Evolutionary conservation across 1,140 invertebrate species (phyloP).

Genomic region (Archivesica marissinica): DNA sequence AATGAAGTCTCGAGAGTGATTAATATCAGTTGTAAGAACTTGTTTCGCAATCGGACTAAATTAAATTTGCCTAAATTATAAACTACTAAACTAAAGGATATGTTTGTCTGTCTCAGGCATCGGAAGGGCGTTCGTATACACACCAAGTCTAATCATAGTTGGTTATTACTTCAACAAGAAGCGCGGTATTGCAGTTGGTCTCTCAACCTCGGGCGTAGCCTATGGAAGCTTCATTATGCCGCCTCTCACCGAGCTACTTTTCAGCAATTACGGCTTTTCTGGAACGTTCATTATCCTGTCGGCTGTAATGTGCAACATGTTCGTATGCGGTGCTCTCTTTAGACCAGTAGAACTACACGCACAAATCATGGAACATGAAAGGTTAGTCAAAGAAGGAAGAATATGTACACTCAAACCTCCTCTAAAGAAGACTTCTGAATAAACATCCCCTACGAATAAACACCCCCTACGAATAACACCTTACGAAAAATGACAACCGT

Average conservation of each 20-base stretch:
- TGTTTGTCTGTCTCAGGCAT: slow-evolving; percentile 71
- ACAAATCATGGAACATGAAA: not conserved
- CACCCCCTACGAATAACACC: too few relatives aligned
- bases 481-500: too few relatives aligned
- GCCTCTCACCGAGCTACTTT: slow-evolving; percentile 71
- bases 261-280: slow-evolving; percentile 55
- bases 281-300: slow-evolving; percentile 38
- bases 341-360: slow-evolving; percentile 15
- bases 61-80: not conserved
- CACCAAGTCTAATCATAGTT: slow-evolving; percentile 76
- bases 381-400: too few relatives aligned
- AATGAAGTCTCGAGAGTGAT: too few relatives aligned
- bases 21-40: too few relatives aligned
- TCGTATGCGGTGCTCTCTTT: slow-evolving; percentile 30
- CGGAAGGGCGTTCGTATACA: slow-evolving; percentile 77
- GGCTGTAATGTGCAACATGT: slow-evolving; percentile 19
- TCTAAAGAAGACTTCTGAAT: too few relatives aligned
- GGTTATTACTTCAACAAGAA: slow-evolving; percentile 76
- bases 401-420: too few relatives aligned
- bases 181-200: slow-evolving; percentile 72
- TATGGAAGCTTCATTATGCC: slow-evolving; percentile 80
- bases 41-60: too few relatives aligned
- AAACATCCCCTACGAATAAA: too few relatives aligned
- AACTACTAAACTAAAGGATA: too few relatives aligned
- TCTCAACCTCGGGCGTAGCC: slow-evolving; percentile 79